phyloP scores from a whole-genome alignment of 1,140 invertebrate genomes.

The Popillia japonica region DNA sequence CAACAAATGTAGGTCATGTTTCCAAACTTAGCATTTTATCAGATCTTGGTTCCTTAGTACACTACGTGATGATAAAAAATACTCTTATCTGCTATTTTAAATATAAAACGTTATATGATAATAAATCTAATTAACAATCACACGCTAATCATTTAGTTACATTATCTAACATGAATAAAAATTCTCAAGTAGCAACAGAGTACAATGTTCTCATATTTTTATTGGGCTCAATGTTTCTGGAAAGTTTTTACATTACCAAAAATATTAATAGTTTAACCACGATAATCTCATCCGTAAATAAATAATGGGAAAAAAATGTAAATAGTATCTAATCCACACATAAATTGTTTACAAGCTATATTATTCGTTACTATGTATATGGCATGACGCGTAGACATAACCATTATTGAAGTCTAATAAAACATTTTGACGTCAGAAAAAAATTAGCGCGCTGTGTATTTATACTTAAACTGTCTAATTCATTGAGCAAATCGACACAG shows the following conservation, averaged over 20 bases:
- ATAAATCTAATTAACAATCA: not conserved
- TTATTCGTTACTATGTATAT: not conserved
- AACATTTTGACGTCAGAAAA: slow-evolving; percentile 6
- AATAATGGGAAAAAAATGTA: not conserved
- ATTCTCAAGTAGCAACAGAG: not conserved
- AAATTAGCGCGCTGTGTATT: not conserved
- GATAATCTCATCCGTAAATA: not conserved
- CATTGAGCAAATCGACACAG: slow-evolving; percentile 13
- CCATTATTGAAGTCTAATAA: slow-evolving; percentile 4
- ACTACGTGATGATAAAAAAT: too few relatives aligned
- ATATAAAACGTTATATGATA: not conserved
- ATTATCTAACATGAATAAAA: not conserved
- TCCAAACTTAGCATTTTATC: too few relatives aligned
- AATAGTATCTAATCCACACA: not conserved
- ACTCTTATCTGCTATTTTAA: too few relatives aligned
- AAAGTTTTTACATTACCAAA: not conserved
- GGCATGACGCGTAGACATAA: too few relatives aligned
- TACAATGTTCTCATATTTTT: not conserved
- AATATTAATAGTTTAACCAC: not conserved
- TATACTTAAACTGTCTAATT: slow-evolving; percentile 26
- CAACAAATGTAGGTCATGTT: too few relatives aligned
- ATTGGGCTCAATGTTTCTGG: not conserved
- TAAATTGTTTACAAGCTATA: not conserved
- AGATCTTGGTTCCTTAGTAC: too few relatives aligned
- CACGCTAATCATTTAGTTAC: not conserved